A percentile compares a stretch with the other conserved stretches of the same genome.
These are phyloP conservation scores for Pycnomerus fuliginosus DNA, from an alignment of 2,888 invertebrate species.

Conservation along the genomic window DNA sequence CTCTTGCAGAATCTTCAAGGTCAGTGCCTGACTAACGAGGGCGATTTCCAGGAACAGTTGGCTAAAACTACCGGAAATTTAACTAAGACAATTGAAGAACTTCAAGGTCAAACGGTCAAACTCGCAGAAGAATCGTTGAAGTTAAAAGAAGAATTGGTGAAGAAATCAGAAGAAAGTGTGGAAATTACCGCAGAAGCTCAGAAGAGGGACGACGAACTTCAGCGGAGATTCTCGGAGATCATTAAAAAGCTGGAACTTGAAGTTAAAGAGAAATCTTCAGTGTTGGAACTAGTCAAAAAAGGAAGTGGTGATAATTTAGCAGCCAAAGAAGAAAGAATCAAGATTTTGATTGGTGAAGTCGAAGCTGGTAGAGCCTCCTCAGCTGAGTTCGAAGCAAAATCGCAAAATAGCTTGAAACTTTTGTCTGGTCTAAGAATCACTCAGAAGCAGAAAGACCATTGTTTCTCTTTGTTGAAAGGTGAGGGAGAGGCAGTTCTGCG, in stretches of 20 bases:
- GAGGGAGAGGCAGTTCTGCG: conserved; percentile 1
- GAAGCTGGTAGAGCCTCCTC: too few species aligned
- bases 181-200: conserved; percentile 40
- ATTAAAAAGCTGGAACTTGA: conserved; percentile 43
- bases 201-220: conserved; percentile 1
- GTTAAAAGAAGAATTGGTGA: conserved; percentile 19
- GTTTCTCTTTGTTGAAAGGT: conserved; percentile 37
- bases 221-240: conserved; percentile 53
- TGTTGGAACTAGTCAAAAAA: conserved; percentile 41
- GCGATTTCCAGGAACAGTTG: conserved; percentile 2
- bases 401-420: too few species aligned
- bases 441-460: conserved; percentile 45
- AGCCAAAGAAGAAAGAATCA: conserved; percentile 37
- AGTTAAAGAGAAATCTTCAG: conserved; percentile 29
- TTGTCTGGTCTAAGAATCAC: conserved; percentile 36
- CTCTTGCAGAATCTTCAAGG: conserved; percentile 5
- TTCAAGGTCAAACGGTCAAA: conserved; percentile 14
- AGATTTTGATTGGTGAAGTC: too few species aligned
- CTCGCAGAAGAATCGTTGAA: conserved; percentile 18
- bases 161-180: conserved; percentile 19
- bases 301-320: conserved; percentile 27
- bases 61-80: conserved; percentile 4
- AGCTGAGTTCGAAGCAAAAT: too few species aligned
- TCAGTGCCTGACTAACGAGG: too few species aligned
- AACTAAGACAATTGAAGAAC: conserved; percentile 16